A percentile compares a stretch with the other conserved stretches of the same genome.
Conservation (phyloP, 2,888 invertebrate species). For the Pachliopta kotzebuea region DNA sequence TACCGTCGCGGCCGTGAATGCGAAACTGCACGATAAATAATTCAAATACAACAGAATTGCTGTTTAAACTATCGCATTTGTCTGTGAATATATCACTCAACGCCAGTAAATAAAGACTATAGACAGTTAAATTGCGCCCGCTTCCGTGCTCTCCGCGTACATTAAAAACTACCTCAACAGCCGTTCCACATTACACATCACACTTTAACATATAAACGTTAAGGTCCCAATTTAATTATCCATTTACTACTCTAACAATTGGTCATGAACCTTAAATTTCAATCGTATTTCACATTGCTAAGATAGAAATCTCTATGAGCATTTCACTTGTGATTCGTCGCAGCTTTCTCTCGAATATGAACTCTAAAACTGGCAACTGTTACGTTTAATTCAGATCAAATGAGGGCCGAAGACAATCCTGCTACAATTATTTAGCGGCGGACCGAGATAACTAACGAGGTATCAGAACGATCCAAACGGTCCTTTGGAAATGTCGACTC, state of each 20-base stretch:
- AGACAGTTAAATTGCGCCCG: constrained; percentile 64
- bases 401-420: constrained; percentile 41
- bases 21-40: constrained; percentile 44
- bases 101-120: constrained; percentile 56
- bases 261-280: constrained; percentile 42
- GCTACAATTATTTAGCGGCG: constrained; percentile 73
- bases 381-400: constrained; percentile 35
- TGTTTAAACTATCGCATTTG: constrained; percentile 58
- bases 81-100: constrained; percentile 66
- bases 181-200: constrained; percentile 31
- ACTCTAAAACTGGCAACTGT: constrained; percentile 34
- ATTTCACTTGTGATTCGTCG: constrained; percentile 21
- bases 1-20: constrained; percentile 36
- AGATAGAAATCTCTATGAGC: constrained; percentile 50
- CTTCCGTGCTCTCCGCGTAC: constrained; percentile 55
- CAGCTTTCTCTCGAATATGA: constrained; percentile 32
- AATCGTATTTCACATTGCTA: constrained; percentile 51
- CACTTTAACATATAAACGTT: constrained; percentile 36
- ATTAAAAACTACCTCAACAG: constrained; percentile 41
- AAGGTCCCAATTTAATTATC: constrained; percentile 38
- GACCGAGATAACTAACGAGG: constrained; percentile 72
- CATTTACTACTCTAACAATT: constrained; percentile 37
- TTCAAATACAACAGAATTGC: constrained; percentile 40
- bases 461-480: constrained; percentile 62
- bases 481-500: constrained; percentile 68